phyloP scores from a whole-genome alignment of 2,113 vertebrate species.

The Regulus satrapa region DNA sequence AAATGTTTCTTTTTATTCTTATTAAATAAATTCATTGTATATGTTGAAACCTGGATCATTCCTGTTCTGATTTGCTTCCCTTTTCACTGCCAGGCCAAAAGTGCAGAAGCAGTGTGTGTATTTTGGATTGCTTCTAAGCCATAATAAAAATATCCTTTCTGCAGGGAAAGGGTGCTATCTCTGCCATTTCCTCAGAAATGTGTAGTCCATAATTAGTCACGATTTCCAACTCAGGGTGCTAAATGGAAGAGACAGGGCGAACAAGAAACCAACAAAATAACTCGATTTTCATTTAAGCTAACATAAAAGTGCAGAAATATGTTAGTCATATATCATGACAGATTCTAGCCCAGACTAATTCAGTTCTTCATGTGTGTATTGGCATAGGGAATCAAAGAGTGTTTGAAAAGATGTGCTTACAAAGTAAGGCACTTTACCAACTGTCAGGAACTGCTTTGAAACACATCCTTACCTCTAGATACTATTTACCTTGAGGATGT shows the following conservation, averaged over 20 bases:
- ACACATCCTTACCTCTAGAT: constrained; percentile 65
- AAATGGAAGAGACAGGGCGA: not conserved
- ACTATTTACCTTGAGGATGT: constrained; percentile 75
- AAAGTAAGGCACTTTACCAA: constrained; percentile 28
- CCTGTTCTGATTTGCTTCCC: constrained; percentile 6
- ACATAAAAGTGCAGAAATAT: not conserved
- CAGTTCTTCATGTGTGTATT: not conserved
- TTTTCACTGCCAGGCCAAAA: not conserved
- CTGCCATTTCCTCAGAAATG: not conserved
- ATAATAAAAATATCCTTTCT: constrained; percentile 13
- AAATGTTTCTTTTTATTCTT: constrained; percentile 63
- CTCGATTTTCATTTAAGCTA: constrained; percentile 3
- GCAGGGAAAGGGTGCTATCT: constrained; percentile 6
- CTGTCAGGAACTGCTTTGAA: constrained; percentile 34
- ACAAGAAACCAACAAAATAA: not conserved
- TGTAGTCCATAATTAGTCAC: not conserved
- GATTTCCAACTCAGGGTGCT: not conserved
- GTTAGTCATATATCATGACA: not conserved
- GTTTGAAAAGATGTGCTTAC: constrained; percentile 33
- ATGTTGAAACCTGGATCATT: not conserved
- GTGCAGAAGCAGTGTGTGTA: not conserved
- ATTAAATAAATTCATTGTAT: constrained; percentile 48
- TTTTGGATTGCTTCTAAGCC: constrained; percentile 27
- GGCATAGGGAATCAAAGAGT: constrained; percentile 4
- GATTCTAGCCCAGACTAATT: not conserved